Evolutionary conservation across 2,797 vertebrate species (phyloP), one percentile per base, ranked within the genome.

Genomic region (Mastacembelus armatus): DNA sequence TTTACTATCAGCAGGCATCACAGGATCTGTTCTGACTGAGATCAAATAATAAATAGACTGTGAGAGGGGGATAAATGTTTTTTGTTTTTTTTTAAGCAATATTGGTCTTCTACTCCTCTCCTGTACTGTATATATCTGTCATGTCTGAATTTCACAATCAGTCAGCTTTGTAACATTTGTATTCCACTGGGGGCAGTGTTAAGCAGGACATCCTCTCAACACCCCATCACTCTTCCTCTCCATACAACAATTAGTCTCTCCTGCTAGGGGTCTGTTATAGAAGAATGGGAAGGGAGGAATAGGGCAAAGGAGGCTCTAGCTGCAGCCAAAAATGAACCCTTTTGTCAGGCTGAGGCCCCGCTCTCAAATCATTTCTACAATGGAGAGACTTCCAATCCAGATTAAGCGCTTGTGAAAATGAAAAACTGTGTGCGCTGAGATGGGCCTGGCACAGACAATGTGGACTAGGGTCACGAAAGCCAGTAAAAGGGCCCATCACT

Each of bases 391-490:
- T 86, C 83, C 81, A 85, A 82, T 85, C 79, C 78, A 87, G 85
- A 89, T 89, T 85, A 88, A 72, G 71, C 35, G 56, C 78, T 82
- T 86, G 81, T 74, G 78, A 85, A 84, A 86, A 85, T 74, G 64
- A 83, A 77, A 68, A 74, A 70, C 49, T 66, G 56, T 47, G 70
- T 42, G 48, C 45, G 67, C 30, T 16, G 61, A 71, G 82, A 78
- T 18, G 79, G 63, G 62, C 55, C 39, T 15, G 12, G 66, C 66
- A 19, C 40, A 55, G 68, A 45, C 49, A 18, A 52, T 29, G 35
- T 44, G 74, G 74, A 70, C 60, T 19, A 42, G 57, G 78, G 84
- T 85, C 74, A 78, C 43, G 27, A 83, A 80, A 85, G 78, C 60
- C 64, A 21, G 67, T 55, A 39, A 83, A 75, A 80, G 74, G 70